phyloP scores from a whole-genome alignment of 2,797 vertebrate species.

The Premnoplex brunnescens region DNA sequence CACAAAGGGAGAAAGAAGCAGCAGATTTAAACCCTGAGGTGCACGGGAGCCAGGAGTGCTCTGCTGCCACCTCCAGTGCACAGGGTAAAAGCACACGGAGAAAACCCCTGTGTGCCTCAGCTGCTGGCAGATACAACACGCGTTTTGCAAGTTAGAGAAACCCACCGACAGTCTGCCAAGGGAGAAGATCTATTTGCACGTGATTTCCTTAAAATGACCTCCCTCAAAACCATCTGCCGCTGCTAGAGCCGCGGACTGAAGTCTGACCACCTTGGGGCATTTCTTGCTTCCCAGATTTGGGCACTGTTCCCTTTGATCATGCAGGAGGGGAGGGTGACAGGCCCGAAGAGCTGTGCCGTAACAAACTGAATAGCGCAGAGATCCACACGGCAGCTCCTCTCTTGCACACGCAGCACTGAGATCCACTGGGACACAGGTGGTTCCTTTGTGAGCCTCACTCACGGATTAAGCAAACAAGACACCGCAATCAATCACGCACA shows the following conservation, averaged over 20 bases:
- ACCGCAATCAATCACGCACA: accelerated
- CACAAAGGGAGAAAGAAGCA: neutral
- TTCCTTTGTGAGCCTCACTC: neutral
- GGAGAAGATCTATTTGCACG: accelerated
- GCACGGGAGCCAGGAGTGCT: neutral
- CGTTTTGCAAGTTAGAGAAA: accelerated
- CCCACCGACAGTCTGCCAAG: neutral
- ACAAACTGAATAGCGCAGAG: neutral
- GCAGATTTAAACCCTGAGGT: neutral
- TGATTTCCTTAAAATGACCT: neutral
- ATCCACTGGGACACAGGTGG: neutral
- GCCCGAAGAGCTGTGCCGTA: no score
- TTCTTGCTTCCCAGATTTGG: neutral
- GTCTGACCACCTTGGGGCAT: accelerated
- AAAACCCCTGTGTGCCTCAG: accelerated
- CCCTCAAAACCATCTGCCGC: neutral
- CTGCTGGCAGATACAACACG: accelerated
- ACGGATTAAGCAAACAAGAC: neutral
- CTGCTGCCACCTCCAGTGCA: slow-evolving; percentile 47
- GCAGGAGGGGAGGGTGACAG: neutral
- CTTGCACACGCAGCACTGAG: accelerated
- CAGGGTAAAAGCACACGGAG: neutral
- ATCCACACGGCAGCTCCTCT: neutral
- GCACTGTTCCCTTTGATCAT: neutral
- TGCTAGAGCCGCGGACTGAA: accelerated